phyloP scores from a whole-genome alignment of 2,888 invertebrate genomes.

The Leptinotarsa juncta region DNA sequence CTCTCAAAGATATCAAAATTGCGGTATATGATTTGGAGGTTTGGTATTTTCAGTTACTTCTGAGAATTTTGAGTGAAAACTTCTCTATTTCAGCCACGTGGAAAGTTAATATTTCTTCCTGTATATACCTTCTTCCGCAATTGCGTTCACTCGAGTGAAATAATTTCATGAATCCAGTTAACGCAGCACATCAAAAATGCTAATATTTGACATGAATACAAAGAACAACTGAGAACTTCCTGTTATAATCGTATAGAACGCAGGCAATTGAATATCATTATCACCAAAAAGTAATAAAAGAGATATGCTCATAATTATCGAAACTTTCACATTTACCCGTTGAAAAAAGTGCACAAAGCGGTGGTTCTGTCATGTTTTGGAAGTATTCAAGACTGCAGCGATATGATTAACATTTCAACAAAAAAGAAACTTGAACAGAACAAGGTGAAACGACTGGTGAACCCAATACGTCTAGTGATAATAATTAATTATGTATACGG shows the following conservation, averaged over 20 bases:
- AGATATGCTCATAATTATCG: not conserved
- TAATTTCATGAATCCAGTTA: not conserved
- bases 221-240: not conserved
- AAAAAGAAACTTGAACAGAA: too few species aligned
- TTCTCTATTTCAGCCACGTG: too few species aligned
- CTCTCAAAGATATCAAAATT: too few species aligned
- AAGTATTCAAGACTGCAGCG: too few species aligned
- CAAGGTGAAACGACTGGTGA: too few species aligned
- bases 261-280: not conserved
- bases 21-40: too few species aligned
- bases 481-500: too few species aligned
- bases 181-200: not conserved
- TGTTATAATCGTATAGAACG: not conserved
- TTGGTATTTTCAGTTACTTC: too few species aligned
- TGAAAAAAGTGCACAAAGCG: not conserved
- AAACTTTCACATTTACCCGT: not conserved
- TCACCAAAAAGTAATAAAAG: slow-evolving; percentile 1
- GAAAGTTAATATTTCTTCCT: not conserved
- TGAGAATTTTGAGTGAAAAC: too few species aligned
- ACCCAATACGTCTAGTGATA: too few species aligned
- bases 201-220: slow-evolving; percentile 9
- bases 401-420: too few species aligned
- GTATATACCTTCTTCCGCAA: not conserved
- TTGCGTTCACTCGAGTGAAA: not conserved
- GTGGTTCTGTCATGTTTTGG: too few species aligned